Evolutionary conservation across 1,140 invertebrate species (phyloP).

Genomic region (Microplitis mediator): DNA sequence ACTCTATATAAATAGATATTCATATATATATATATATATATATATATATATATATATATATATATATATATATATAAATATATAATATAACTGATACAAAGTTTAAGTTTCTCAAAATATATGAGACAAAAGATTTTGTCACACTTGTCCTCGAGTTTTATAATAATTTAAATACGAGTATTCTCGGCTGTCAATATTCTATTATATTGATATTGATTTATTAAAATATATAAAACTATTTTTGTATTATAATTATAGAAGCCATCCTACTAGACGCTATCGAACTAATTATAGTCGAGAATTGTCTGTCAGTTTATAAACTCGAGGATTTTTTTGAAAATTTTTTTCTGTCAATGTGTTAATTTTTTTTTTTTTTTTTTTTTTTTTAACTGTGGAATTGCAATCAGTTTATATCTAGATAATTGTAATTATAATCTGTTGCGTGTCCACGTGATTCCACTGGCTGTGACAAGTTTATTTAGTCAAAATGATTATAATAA

Average conservation of each 20-base stretch:
- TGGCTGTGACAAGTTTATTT: constrained; percentile 23
- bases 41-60: too few relatives aligned
- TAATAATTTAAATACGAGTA: too few relatives aligned
- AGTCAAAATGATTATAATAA: neutral
- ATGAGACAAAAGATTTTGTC: too few relatives aligned
- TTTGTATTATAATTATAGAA: constrained; percentile 13
- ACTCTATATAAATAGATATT: too few relatives aligned
- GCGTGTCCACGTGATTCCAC: neutral
- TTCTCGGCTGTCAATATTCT: too few relatives aligned
- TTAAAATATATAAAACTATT: constrained; percentile 7
- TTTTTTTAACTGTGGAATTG: neutral
- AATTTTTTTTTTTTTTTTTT: neutral
- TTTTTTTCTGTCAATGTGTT: neutral
- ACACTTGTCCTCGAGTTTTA: too few relatives aligned
- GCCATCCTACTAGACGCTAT: neutral
- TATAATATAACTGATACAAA: too few relatives aligned
- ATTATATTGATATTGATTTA: too few relatives aligned
- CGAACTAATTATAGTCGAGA: neutral
- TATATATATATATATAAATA: too few relatives aligned
- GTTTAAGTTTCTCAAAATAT: too few relatives aligned
- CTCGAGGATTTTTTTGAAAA: neutral
- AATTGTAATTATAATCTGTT: neutral
- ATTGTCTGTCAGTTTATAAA: neutral
- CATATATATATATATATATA: too few relatives aligned
- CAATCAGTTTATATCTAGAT: neutral